Conservation (phyloP, 1,140 invertebrate species). For the Cryptotermes secundus region DNA sequence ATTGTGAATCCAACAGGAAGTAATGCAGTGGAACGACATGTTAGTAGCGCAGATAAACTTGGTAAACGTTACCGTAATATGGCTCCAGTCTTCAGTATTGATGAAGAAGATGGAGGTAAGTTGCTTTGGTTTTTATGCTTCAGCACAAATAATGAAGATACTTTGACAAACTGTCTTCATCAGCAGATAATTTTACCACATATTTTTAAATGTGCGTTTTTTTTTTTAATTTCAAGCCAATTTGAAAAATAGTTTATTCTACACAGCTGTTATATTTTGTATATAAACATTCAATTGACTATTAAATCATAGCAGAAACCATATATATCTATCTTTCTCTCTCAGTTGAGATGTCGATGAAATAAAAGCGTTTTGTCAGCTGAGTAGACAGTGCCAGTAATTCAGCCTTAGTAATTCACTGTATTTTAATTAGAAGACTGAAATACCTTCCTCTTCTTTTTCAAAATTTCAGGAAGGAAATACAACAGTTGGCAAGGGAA, state of each 20-base stretch:
- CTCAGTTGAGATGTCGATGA: too few species aligned
- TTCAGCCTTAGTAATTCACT: background rate
- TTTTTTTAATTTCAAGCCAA: background rate
- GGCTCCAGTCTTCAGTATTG: constrained; percentile 92
- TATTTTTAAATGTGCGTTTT: background rate
- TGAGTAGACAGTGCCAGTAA: background rate
- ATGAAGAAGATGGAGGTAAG: constrained; percentile 73
- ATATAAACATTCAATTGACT: too few species aligned
- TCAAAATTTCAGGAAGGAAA: constrained; percentile 12
- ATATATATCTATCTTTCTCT: too few species aligned
- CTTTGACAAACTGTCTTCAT: constrained; percentile 21
- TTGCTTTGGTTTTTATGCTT: background rate
- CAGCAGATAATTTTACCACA: background rate
- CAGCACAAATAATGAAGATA: background rate
- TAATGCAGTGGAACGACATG: constrained; percentile 61
- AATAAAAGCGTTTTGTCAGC: too few species aligned
- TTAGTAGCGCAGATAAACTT: constrained; percentile 73
- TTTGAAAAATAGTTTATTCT: background rate
- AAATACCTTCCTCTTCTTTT: constrained; percentile 8
- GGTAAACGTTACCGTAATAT: constrained; percentile 89
- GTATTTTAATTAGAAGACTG: background rate
- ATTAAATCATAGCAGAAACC: too few species aligned
- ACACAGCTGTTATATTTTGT: too few species aligned
- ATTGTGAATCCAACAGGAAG: constrained; percentile 81
- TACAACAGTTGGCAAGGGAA: constrained; percentile 8